Percentiles rank a stretch among this genome's conserved stretches.
Conservation (phyloP, 1,140 invertebrate species). For the Oscheius sp. region DNA sequence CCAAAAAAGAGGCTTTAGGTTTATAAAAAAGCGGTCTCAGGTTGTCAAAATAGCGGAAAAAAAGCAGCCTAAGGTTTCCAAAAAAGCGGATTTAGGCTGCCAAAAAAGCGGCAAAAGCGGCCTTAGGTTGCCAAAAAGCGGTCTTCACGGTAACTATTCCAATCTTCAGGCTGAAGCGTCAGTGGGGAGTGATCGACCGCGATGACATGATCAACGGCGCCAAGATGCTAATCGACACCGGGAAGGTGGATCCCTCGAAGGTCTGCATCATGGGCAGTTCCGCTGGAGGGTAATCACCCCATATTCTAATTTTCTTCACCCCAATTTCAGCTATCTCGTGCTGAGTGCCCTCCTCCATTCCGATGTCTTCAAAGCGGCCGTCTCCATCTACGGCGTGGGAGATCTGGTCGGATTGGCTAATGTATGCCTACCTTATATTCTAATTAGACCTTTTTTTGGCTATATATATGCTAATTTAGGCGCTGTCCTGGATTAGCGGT, state of each 20-base stretch:
- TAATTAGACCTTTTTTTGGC: too few species aligned
- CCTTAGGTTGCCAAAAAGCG: too few species aligned
- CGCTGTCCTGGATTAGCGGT: too few species aligned
- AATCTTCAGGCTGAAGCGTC: constrained; percentile 43
- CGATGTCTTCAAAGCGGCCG: constrained; percentile 39
- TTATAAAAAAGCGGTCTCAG: too few species aligned
- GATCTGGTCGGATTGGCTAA: constrained; percentile 35
- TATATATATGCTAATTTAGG: too few species aligned
- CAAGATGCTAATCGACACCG: constrained; percentile 49
- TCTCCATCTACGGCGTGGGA: constrained; percentile 40
- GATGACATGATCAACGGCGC: constrained; percentile 62
- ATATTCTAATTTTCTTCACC: not conserved
- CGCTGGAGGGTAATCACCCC: constrained; percentile 59
- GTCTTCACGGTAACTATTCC: too few species aligned
- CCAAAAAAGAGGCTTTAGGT: too few species aligned
- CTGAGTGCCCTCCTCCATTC: constrained; percentile 41
- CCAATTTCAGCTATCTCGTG: constrained; percentile 53
- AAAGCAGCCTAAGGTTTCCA: not conserved
- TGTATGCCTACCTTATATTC: too few species aligned
- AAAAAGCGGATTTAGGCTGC: not conserved
- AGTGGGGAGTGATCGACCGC: constrained; percentile 62
- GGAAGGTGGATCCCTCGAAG: constrained; percentile 59
- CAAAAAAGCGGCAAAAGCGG: too few species aligned
- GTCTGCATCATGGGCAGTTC: constrained; percentile 63
- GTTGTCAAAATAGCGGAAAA: too few species aligned